Evolutionary conservation across 2,888 invertebrate species (phyloP).

Genomic region (Sacculina carcini): DNA sequence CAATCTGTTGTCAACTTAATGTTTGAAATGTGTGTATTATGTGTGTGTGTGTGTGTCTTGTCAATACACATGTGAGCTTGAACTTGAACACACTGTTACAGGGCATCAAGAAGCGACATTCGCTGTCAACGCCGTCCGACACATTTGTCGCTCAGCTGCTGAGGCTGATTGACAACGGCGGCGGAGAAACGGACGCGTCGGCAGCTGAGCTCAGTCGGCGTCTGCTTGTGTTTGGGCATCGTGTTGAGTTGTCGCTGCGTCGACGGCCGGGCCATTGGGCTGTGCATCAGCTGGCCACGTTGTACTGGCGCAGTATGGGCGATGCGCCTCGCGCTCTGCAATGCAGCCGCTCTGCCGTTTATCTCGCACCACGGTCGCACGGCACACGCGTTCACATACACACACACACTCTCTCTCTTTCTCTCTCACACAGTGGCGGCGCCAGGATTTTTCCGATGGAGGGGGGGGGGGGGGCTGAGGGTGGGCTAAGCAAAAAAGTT

Average conservation of each 20-base stretch:
- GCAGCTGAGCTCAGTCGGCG: constrained; percentile 13
- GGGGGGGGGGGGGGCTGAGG: no score
- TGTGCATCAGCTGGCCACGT: constrained; percentile 46
- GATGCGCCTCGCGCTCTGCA: constrained; percentile 49
- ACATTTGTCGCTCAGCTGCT: not conserved
- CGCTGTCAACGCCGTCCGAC: constrained; percentile 4
- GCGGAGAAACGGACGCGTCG: not conserved
- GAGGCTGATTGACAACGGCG: not conserved
- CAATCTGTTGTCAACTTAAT: no score
- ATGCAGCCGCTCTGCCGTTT: constrained; percentile 44
- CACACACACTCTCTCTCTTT: no score
- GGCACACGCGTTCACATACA: no score
- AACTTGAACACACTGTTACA: no score
- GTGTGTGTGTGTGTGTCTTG: no score
- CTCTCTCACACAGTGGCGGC: no score
- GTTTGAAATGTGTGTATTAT: no score
- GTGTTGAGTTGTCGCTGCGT: constrained; percentile 31
- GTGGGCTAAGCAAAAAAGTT: no score
- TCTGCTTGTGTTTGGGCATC: constrained; percentile 30
- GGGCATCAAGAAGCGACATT: constrained; percentile 8
- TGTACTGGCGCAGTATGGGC: constrained; percentile 50
- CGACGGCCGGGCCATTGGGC: constrained; percentile 48
- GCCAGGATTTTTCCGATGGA: no score
- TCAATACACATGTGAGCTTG: no score
- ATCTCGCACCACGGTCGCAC: constrained; percentile 39